Conservation (phyloP, 2,888 invertebrate species). For the Loripinus fragilis region DNA sequence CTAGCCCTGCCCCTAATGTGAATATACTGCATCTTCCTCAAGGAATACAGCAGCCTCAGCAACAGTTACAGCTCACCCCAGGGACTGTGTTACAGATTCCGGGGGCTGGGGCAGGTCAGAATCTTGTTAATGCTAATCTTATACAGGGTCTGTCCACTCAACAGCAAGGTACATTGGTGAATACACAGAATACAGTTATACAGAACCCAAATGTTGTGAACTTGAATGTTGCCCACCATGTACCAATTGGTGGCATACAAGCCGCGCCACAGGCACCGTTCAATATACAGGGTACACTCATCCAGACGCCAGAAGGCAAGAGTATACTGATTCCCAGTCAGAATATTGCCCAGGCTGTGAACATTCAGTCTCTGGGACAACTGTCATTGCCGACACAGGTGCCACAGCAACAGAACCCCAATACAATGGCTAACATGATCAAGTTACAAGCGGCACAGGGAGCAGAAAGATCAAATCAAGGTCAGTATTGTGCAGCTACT, state of each 20-base stretch:
- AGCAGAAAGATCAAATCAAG: conserved; percentile 32
- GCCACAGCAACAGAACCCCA: conserved; percentile 46
- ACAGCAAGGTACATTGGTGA: conserved; percentile 61
- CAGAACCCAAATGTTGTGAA: conserved; percentile 78
- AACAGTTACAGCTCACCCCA: conserved; percentile 56
- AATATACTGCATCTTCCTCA: conserved; percentile 65
- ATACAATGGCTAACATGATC: conserved; percentile 41
- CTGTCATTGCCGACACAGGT: conserved; percentile 53
- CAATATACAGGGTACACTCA: conserved; percentile 74
- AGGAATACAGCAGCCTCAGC: conserved; percentile 55
- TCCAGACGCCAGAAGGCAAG: conserved; percentile 76
- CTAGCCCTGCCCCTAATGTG: conserved; percentile 62
- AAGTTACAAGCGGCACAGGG: conserved; percentile 37
- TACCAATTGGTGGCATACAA: conserved; percentile 57
- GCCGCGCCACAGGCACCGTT: conserved; percentile 59
- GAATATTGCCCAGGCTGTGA: conserved; percentile 67
- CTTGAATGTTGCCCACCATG: conserved; percentile 73
- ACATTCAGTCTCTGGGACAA: conserved; percentile 66
- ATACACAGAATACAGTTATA: conserved; percentile 76
- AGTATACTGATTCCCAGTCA: conserved; percentile 71
- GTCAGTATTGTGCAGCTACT: conserved; percentile 16
- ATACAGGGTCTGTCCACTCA: conserved; percentile 58
- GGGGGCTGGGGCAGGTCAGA: conserved; percentile 20
- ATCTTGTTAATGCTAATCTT: conserved; percentile 34
- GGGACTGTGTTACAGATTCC: conserved; percentile 55